Evolutionary conservation across 2,797 vertebrate genomes (phyloP), one percentile per base, ranked within the genome.

Genomic region (Chaunax sp.): DNA sequence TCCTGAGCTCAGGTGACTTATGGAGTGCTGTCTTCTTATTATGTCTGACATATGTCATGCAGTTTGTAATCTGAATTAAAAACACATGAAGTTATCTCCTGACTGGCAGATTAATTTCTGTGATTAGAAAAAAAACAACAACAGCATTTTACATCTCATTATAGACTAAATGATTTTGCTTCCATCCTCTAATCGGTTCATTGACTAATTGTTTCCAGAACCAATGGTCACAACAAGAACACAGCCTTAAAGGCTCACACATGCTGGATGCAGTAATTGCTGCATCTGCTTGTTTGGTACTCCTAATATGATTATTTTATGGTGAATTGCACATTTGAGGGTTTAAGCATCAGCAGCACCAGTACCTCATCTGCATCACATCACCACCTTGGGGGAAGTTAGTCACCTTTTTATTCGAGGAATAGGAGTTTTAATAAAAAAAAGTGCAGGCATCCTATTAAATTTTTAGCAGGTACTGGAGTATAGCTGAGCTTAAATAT

Each of bases 261-360:
- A 58, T 0, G 40, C 52, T 26, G 64, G 63, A 20, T n/a, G 0
- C 37, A 47, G 45, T 70, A 72, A 81, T 73, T 66, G 74, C 78
- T 64, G 60, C 64, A 67, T 67, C 38, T 57, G 43, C 63, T 78
- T 67, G 64, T 79, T 68, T 80, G 70, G 76, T 79, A 78, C 69
- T 66, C n/a, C 47, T 80, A 75, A 85, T 64, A 43, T 65, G 64
- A 75, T 85, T 72, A 67, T 81, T 78, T 75, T 57, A 78, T 63
- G 75, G 71, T 25, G 51, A 49, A 64, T 49, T 76, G 69, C 45
- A 37, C 49, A 3, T 75, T 63, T 0, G 68, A 54, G 80, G 78
- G 53, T 35, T 69, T 62, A 66, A 64, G 61, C 77, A 55, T 81
- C 59, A 60, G 66, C 71, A 54, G 64, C 69, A 59, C 10, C 58